These are phyloP conservation scores for Centropristis striata DNA, from an alignment of 2,113 vertebrate species.

Conservation along the genomic window DNA sequence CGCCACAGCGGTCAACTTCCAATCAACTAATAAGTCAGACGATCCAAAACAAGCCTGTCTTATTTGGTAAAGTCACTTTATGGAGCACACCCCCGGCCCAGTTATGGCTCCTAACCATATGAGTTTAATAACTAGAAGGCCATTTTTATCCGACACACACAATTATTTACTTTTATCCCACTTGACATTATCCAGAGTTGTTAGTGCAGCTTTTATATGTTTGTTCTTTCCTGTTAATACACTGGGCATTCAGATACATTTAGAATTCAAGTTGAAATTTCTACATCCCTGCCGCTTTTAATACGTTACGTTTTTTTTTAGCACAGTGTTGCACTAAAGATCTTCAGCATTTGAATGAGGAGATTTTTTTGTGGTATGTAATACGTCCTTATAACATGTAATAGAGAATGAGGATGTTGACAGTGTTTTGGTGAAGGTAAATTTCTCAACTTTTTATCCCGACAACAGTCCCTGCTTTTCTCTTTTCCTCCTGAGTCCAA, in stretches of 20 bases:
- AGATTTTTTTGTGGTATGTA: neutral
- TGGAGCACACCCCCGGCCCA: too few species aligned
- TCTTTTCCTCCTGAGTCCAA: neutral
- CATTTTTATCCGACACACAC: neutral
- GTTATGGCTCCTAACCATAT: neutral
- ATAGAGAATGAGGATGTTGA: neutral
- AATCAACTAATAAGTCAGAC: too few species aligned
- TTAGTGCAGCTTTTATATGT: neutral
- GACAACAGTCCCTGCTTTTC: accelerated
- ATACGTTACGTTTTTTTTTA: neutral
- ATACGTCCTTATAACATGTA: neutral
- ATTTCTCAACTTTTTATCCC: neutral
- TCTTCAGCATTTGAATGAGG: neutral
- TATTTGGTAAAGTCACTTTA: too few species aligned
- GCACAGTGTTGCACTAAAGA: neutral
- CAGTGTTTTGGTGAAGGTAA: neutral
- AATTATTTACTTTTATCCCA: neutral
- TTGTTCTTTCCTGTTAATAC: neutral
- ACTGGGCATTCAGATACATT: neutral
- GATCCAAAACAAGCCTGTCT: too few species aligned
- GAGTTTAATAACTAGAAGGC: neutral
- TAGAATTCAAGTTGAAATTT: neutral
- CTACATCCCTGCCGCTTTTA: neutral
- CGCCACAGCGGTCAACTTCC: neutral
- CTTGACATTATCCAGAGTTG: neutral